A percentile compares a stretch with the other conserved stretches of the same genome.
These are phyloP conservation scores for Notodonta ziczac DNA, from an alignment of 2,888 invertebrate species.

Conservation along the genomic window DNA sequence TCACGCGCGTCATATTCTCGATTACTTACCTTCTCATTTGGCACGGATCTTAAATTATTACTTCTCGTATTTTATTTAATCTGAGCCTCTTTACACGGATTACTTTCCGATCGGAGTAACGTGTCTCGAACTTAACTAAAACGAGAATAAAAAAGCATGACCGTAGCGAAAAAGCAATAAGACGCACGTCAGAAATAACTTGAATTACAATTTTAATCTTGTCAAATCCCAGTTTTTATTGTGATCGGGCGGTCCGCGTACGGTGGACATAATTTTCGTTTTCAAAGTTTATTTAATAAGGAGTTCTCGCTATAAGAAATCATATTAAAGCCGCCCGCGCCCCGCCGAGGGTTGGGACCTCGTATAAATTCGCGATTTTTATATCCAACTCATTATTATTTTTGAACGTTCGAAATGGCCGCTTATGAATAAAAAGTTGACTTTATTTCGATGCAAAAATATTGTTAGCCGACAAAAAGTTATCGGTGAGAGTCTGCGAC, in stretches of 20 bases:
- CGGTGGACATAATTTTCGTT: slow-evolving; percentile 76
- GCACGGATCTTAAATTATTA: slow-evolving; percentile 35
- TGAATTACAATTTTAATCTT: slow-evolving; percentile 84
- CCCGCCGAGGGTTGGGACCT: slow-evolving; percentile 50
- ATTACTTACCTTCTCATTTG: slow-evolving; percentile 23
- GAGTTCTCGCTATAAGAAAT: slow-evolving; percentile 74
- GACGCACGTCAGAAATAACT: slow-evolving; percentile 79
- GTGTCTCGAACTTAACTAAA: slow-evolving; percentile 49
- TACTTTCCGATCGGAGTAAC: slow-evolving; percentile 52
- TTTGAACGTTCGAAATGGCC: slow-evolving; percentile 69
- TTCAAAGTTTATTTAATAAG: slow-evolving; percentile 81
- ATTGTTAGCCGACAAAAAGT: slow-evolving; percentile 67
- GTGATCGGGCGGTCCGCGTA: slow-evolving; percentile 62
- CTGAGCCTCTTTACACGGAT: slow-evolving; percentile 52
- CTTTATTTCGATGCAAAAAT: slow-evolving; percentile 80
- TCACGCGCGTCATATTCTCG: slow-evolving; percentile 23
- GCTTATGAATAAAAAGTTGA: slow-evolving; percentile 77
- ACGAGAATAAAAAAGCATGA: slow-evolving; percentile 52
- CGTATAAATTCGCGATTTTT: slow-evolving; percentile 80
- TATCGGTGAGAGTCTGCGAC: slow-evolving; percentile 41
- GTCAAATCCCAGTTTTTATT: slow-evolving; percentile 83
- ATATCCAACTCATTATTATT: slow-evolving; percentile 80
- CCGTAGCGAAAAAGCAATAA: slow-evolving; percentile 80
- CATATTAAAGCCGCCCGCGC: slow-evolving; percentile 64
- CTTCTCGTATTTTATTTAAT: slow-evolving; percentile 38